A percentile compares a stretch with the other conserved stretches of the same genome.
Conservation (phyloP, 2,113 vertebrate genomes). For the Tachuris rubrigastra region DNA sequence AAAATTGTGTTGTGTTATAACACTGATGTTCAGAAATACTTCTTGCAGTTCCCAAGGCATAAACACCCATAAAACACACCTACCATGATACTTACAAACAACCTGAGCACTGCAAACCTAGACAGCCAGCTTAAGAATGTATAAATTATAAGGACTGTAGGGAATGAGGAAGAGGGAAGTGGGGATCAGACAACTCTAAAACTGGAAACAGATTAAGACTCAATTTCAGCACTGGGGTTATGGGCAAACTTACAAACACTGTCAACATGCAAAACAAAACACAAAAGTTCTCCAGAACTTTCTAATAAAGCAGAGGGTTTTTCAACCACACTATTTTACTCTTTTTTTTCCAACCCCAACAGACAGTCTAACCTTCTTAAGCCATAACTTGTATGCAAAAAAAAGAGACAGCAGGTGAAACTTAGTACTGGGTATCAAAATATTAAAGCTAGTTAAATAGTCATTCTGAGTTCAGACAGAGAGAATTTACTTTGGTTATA, state of each 20-base stretch:
- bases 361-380: constrained; percentile 1
- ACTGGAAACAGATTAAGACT: not conserved
- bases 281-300: not conserved
- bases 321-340: not conserved
- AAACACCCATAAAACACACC: not conserved
- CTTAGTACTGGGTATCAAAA: constrained; percentile 30
- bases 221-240: not conserved
- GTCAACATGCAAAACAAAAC: not conserved
- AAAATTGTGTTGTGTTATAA: not conserved
- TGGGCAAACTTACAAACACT: not conserved
- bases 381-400: not conserved
- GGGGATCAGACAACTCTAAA: not conserved
- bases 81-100: not conserved
- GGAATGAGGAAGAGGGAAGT: not conserved
- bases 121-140: not conserved
- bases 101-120: not conserved
- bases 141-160: not conserved
- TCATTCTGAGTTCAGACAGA: constrained; percentile 32
- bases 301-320: not conserved
- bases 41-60: not conserved
- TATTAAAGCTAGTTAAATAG: constrained; percentile 58
- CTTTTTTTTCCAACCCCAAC: not conserved
- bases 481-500: constrained; percentile 58
- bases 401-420: not conserved
- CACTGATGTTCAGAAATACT: not conserved